Percentiles rank a stretch among this genome's conserved stretches.
Conservation (phyloP, 1,140 invertebrate genomes). For the Ditylenchus dipsaci region DNA sequence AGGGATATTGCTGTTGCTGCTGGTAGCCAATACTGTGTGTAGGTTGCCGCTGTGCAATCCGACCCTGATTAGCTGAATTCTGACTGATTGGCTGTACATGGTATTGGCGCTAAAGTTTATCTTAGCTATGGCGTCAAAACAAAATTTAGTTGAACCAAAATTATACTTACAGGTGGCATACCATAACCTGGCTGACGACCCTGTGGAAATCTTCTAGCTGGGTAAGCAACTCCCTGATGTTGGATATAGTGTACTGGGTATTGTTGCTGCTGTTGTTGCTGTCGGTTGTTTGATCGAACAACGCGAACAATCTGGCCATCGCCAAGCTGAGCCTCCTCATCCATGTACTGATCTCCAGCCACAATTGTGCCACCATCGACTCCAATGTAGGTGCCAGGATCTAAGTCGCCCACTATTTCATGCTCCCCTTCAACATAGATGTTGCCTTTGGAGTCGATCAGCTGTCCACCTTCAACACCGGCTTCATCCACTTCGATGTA, state of each 20-base stretch:
- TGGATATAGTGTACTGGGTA: background rate
- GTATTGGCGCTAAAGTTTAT: background rate
- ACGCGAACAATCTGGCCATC: background rate
- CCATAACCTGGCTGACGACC: background rate
- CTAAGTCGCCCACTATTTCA: background rate
- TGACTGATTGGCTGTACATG: background rate
- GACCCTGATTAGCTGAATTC: background rate
- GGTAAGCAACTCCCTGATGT: background rate
- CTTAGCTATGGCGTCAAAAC: background rate
- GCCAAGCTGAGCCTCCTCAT: background rate
- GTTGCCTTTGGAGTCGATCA: background rate
- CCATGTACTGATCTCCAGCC: background rate
- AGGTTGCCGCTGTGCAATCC: background rate
- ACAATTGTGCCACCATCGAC: slow-evolving; percentile 1
- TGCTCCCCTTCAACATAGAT: background rate
- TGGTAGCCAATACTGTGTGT: too few relatives aligned
- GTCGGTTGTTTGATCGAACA: background rate
- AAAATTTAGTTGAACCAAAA: background rate
- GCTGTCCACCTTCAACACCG: background rate
- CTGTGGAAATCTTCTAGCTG: background rate
- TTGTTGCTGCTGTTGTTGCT: background rate
- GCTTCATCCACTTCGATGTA: background rate
- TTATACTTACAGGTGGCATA: background rate
- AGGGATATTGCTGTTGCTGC: too few relatives aligned
- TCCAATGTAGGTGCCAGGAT: background rate